These are phyloP conservation scores for Gymnocypris eckloni DNA, from an alignment of 2,797 vertebrate genomes.

Conservation along the genomic window DNA sequence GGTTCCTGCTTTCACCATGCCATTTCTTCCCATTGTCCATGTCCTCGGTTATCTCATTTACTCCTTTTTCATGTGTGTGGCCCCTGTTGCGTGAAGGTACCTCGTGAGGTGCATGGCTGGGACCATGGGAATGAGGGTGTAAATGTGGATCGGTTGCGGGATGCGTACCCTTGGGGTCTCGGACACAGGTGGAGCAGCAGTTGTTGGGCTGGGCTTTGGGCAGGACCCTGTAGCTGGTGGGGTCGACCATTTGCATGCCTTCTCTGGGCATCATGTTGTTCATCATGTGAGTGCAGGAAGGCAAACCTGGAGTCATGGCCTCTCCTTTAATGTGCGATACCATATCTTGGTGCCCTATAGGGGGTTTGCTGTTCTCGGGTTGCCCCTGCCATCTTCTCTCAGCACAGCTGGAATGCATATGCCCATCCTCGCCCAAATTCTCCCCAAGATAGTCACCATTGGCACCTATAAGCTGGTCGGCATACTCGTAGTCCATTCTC, in stretches of 20 bases:
- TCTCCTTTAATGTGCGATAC: slow-evolving; percentile 78
- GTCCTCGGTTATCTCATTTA: slow-evolving; percentile 33
- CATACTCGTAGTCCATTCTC: slow-evolving; percentile 79
- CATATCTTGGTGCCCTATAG: slow-evolving; percentile 65
- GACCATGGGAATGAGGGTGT: slow-evolving; percentile 71
- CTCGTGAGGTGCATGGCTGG: slow-evolving; percentile 50
- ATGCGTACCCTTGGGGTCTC: slow-evolving; percentile 69
- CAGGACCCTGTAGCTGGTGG: slow-evolving; percentile 66
- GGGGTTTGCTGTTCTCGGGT: slow-evolving; percentile 72
- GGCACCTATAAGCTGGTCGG: slow-evolving; percentile 81
- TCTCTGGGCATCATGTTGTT: slow-evolving; percentile 69
- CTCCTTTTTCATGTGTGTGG: slow-evolving; percentile 57
- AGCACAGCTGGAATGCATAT: slow-evolving; percentile 88
- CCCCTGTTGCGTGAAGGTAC: slow-evolving; percentile 39
- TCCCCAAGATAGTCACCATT: slow-evolving; percentile 81
- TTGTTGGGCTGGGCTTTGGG: slow-evolving; percentile 67
- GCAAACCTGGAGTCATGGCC: slow-evolving; percentile 73
- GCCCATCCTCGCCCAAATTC: slow-evolving; percentile 79
- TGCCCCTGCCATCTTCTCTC: slow-evolving; percentile 85
- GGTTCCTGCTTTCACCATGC: slow-evolving; percentile 70
- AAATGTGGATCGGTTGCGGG: slow-evolving; percentile 67
- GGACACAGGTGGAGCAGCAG: slow-evolving; percentile 78
- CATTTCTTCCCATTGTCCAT: slow-evolving; percentile 39
- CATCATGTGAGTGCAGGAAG: slow-evolving; percentile 75
- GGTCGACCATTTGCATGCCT: slow-evolving; percentile 87